Evolutionary conservation across 1,140 invertebrate species (phyloP).

Genomic region (Pissodes strobi): DNA sequence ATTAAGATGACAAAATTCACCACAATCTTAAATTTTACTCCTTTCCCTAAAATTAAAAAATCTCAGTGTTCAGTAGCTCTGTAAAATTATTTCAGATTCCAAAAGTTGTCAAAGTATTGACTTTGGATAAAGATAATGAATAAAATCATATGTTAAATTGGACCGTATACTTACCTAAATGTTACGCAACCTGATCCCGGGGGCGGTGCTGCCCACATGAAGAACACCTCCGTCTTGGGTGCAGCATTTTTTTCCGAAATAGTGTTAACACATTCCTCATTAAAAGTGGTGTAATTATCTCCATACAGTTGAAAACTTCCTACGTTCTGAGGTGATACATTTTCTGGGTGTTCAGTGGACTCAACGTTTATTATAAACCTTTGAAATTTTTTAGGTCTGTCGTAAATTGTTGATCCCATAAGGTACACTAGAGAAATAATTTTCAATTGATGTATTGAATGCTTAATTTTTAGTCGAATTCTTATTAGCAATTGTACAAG

Average conservation of each 20-base stretch:
- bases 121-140: no score
- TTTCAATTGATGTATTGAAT: no score
- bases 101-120: no score
- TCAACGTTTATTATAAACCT: constrained; percentile 81
- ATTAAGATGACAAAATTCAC: no score
- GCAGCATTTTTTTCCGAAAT: constrained; percentile 77
- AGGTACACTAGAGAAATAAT: constrained; percentile 67
- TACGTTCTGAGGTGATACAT: constrained; percentile 61
- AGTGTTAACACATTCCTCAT: constrained; percentile 86
- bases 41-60: no score
- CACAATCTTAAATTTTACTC: no score
- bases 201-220: constrained; percentile 88
- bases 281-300: constrained; percentile 76
- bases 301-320: constrained; percentile 83
- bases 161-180: constrained; percentile 74
- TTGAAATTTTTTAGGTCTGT: constrained; percentile 70
- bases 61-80: no score
- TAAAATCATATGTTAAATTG: no score
- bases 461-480: no score
- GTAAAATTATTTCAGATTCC: no score
- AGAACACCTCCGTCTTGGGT: constrained; percentile 84
- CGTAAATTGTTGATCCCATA: constrained; percentile 70
- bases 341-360: constrained; percentile 62
- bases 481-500: no score
- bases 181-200: constrained; percentile 83